Base-by-base conservation (phyloP, 1,140 invertebrate species). In the Scaptomyza montana region DNA sequence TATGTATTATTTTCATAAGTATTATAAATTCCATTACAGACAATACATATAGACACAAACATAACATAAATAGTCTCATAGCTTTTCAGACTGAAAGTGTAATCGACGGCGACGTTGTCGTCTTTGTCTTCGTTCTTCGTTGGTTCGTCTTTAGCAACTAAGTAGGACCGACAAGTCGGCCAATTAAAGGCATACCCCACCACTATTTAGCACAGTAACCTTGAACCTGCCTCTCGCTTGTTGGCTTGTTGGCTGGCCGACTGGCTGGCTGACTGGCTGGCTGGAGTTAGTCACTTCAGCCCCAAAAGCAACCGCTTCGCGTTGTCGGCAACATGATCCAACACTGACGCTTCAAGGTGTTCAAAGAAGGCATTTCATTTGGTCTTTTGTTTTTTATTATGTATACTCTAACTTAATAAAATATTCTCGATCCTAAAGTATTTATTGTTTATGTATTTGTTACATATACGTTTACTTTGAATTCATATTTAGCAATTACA, bases 161-260 rank as follows among this genome's bases (percentile, higher is more conserved):
- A 54, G 47, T 46, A 47, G 13, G 59, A 41, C 80, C 82, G 79
- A 84, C 84, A 87, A 87, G 82, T 82, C 66, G 85, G 82, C 84
- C 85, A 87, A 87, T 87, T 87, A 87, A 87, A 80, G 85, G 61
- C 86, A 85, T 71, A 78, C 60, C 66, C 64, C 46, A 66, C 49
- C 87, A 25, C 21, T 25, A 80, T 86, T 90, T 90, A 90, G 72
- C 87, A 90, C 80, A 90, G 80, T 90, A 90, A 90, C 87, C 89
- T 90, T 90, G 87, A 90, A 90, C 87, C 89, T 89, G 80, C 85
- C 21, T 25, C 21, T 68, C 53, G 73, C 46, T 89, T 9, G 33
- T 8, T 9, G 7, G 6, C 33, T 36, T 9, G 33, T 9, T 36
- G 7, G 8, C 33, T 9, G 1, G 33, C 8, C 9, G 33, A 8